Conservation (phyloP, 2,797 vertebrate genomes). For the Rhinella marina region DNA sequence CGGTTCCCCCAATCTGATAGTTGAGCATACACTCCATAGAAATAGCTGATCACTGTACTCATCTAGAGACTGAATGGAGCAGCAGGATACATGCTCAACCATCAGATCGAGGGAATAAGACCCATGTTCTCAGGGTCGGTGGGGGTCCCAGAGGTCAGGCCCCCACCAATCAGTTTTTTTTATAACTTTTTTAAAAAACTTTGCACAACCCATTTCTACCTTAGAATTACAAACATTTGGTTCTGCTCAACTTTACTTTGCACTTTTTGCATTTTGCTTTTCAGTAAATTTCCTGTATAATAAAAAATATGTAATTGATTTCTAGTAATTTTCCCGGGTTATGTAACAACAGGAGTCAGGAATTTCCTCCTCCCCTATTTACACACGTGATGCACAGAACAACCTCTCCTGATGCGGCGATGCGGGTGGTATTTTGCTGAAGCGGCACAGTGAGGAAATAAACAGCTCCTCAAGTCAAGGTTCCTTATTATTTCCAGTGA, state of each 20-base stretch:
- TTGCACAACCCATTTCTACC: not conserved
- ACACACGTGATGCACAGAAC: not conserved
- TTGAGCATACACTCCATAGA: too few relatives aligned
- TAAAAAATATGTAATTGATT: constrained; percentile 10
- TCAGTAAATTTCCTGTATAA: not conserved
- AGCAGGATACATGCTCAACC: too few relatives aligned
- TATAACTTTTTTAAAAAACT: too few relatives aligned
- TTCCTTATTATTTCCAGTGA: constrained; percentile 23
- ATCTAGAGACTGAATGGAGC: too few relatives aligned
- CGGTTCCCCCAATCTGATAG: too few relatives aligned
- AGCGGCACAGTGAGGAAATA: not conserved
- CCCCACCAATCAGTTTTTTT: too few relatives aligned
- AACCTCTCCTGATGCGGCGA: not conserved
- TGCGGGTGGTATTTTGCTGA: not conserved
- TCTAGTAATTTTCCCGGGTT: not conserved
- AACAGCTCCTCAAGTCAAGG: constrained; percentile 20
- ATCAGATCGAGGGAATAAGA: too few relatives aligned
- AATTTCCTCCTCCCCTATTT: not conserved
- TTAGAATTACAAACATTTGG: not conserved
- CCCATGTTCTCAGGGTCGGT: too few relatives aligned
- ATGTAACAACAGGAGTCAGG: not conserved
- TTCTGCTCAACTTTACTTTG: not conserved
- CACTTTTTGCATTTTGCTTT: not conserved
- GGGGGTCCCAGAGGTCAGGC: too few relatives aligned
- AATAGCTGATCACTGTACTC: too few relatives aligned